Percentiles rank a stretch among this genome's conserved stretches.
Evolutionary conservation across 2,113 vertebrate species (phyloP).

Genomic region (Phrynosoma blainvillii): DNA sequence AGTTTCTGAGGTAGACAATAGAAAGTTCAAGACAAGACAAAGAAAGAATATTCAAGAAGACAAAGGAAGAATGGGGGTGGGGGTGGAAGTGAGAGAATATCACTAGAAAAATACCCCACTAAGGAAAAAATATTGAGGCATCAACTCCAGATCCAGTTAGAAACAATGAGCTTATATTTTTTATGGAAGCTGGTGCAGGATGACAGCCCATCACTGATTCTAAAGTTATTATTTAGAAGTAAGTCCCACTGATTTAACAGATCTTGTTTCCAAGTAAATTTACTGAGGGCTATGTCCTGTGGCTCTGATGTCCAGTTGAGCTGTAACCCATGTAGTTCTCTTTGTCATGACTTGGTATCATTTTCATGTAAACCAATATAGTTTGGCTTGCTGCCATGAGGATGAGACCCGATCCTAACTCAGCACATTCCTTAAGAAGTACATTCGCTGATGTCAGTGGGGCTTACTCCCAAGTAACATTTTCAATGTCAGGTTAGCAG

Average conservation of each 20-base stretch:
- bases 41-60: neutral
- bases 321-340: neutral
- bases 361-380: constrained; percentile 34
- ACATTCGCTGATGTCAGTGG: neutral
- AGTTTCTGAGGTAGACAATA: constrained; percentile 14
- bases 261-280: neutral
- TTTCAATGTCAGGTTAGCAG: neutral
- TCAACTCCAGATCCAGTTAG: neutral
- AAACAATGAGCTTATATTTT: neutral
- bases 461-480: neutral
- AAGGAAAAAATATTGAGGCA: neutral
- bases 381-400: constrained; percentile 8
- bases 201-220: neutral
- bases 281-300: neutral
- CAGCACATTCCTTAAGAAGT: neutral
- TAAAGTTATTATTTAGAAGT: neutral
- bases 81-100: neutral
- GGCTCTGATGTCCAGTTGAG: neutral
- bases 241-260: neutral
- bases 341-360: neutral
- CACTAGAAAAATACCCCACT: neutral
- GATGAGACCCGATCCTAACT: neutral
- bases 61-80: neutral
- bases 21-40: constrained; percentile 29
- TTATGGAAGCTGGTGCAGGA: neutral